Conservation (phyloP, 1,140 invertebrate species). For the Dendrolimus punctatus region DNA sequence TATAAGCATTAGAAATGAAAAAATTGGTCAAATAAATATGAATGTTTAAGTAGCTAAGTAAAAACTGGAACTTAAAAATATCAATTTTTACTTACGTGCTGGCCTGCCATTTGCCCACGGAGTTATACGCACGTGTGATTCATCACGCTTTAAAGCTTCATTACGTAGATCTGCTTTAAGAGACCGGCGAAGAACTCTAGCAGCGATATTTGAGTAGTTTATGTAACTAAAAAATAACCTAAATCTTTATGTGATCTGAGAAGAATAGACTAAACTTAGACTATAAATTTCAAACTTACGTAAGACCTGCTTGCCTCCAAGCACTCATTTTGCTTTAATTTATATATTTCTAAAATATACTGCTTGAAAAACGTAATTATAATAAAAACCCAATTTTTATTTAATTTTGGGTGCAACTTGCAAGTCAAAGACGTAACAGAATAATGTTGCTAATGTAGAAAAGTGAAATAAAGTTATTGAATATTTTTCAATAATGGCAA, state of each 20-base stretch:
- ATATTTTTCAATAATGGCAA: too few species aligned
- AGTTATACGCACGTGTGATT: constrained; percentile 83
- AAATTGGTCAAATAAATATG: too few species aligned
- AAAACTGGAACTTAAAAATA: neutral
- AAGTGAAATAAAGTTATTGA: too few species aligned
- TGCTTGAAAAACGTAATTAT: constrained; percentile 2
- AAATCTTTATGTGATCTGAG: neutral
- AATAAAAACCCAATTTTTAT: too few species aligned
- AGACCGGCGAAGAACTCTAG: constrained; percentile 82
- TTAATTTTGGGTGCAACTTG: too few species aligned
- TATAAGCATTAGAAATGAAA: too few species aligned
- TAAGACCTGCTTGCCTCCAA: constrained; percentile 61
- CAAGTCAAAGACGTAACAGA: too few species aligned
- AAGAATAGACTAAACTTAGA: constrained; percentile 14
- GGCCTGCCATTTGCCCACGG: constrained; percentile 90
- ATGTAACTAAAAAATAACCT: constrained; percentile 80
- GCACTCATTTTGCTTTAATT: constrained; percentile 52
- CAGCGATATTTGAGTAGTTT: constrained; percentile 93
- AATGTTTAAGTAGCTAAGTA: too few species aligned
- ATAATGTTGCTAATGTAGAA: neutral
- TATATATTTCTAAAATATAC: constrained; percentile 2
- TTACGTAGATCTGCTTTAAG: constrained; percentile 81
- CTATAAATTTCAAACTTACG: constrained; percentile 34
- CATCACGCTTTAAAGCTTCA: constrained; percentile 84
- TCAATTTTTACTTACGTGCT: constrained; percentile 77